Evolutionary conservation across 2,888 invertebrate genomes (phyloP).

Genomic region (Volucella zonaria): DNA sequence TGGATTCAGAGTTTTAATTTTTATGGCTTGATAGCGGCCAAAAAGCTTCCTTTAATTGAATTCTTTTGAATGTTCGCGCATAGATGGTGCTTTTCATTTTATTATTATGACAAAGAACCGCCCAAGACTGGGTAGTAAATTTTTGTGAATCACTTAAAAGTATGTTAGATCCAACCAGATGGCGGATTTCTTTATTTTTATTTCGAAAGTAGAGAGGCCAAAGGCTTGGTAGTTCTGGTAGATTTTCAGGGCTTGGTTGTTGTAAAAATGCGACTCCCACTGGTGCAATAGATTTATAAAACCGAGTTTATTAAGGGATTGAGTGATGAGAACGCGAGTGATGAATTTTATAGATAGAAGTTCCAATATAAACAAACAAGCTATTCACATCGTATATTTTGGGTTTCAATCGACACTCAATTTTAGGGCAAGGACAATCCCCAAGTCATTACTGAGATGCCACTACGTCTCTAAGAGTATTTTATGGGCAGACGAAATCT

Average conservation of each 20-base stretch:
- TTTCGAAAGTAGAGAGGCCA: not conserved
- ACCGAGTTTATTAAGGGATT: no score
- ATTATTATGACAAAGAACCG: slow-evolving; percentile 13
- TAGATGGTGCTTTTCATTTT: slow-evolving; percentile 27
- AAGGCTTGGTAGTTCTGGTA: not conserved
- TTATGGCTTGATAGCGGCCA: slow-evolving; percentile 20
- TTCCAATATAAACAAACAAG: no score
- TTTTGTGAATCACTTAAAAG: slow-evolving; percentile 36
- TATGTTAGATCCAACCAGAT: not conserved
- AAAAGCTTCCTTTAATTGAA: slow-evolving; percentile 50
- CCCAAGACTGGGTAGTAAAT: not conserved
- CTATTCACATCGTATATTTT: no score
- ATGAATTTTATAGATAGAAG: no score
- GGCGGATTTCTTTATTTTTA: not conserved
- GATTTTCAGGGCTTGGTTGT: not conserved
- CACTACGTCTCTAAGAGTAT: no score
- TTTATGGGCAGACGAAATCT: no score
- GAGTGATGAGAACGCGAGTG: no score
- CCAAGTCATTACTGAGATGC: no score
- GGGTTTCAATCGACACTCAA: no score
- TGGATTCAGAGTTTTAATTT: slow-evolving; percentile 35
- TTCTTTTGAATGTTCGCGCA: slow-evolving; percentile 36
- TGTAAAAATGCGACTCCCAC: not conserved
- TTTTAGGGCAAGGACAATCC: no score
- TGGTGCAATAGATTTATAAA: no score